Percentiles rank a stretch among this genome's conserved stretches.
Evolutionary conservation across 2,888 invertebrate genomes (phyloP).

Genomic region (Drosophila tanythrix): DNA sequence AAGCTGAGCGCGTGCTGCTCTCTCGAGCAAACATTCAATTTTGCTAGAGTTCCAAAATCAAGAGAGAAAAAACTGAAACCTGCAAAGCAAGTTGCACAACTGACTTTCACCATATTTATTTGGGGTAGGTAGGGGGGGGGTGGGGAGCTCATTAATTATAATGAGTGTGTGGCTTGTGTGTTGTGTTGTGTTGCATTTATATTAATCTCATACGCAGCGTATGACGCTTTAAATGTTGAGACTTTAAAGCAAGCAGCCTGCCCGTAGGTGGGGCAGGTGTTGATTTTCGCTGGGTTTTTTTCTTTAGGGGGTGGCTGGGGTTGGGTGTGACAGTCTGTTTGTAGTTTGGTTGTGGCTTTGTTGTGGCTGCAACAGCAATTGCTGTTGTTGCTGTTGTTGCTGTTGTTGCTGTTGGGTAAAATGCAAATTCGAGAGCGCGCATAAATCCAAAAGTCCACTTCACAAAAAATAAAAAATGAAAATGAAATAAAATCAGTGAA

Average conservation of each 20-base stretch:
- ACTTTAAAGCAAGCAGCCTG: slow-evolving; percentile 18
- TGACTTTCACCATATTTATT: slow-evolving; percentile 25
- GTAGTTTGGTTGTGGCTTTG: slow-evolving; percentile 41
- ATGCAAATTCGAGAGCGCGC: slow-evolving; percentile 77
- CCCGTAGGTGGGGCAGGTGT: neutral
- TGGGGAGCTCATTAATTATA: slow-evolving; percentile 21
- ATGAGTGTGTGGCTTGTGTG: neutral
- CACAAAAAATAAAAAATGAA: slow-evolving; percentile 29
- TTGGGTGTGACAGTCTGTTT: too few species aligned
- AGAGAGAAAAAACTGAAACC: neutral
- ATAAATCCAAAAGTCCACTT: slow-evolving; percentile 74
- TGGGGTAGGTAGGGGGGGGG: neutral
- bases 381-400: slow-evolving; percentile 25
- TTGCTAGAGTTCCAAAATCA: neutral
- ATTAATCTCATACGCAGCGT: slow-evolving; percentile 62
- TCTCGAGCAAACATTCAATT: neutral
- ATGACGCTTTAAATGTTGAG: slow-evolving; percentile 46
- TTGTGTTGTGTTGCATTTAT: slow-evolving; percentile 30
- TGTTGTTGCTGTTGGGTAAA: slow-evolving; percentile 55
- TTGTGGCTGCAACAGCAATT: slow-evolving; percentile 38
- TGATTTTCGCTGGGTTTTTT: neutral
- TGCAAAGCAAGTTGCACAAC: neutral
- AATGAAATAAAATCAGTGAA: slow-evolving; percentile 17
- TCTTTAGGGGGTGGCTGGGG: too few species aligned
- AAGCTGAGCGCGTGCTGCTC: neutral